These are phyloP conservation scores for Drymodes brunneopygia DNA, from an alignment of 2,113 vertebrate species.

Conservation along the genomic window DNA sequence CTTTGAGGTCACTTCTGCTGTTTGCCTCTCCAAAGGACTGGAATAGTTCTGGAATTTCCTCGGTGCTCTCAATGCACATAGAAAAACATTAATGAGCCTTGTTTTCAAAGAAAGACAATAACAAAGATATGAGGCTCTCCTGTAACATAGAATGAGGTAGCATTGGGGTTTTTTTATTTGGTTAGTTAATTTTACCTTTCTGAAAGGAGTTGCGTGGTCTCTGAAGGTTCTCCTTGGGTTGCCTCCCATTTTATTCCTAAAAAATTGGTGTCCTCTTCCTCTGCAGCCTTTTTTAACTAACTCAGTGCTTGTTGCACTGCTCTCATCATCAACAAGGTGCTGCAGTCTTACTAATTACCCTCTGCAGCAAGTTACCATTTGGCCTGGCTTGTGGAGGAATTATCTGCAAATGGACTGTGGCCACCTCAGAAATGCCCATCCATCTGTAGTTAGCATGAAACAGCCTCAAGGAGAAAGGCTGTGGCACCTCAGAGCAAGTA, in stretches of 20 bases:
- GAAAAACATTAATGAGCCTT: background rate
- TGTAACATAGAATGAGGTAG: background rate
- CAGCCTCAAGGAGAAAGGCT: background rate
- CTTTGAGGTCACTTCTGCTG: background rate
- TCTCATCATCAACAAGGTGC: background rate
- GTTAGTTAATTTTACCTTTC: background rate
- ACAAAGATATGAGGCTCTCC: fast-evolving
- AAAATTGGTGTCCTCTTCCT: background rate
- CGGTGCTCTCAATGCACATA: background rate
- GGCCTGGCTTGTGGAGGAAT: background rate
- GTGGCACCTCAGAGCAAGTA: background rate
- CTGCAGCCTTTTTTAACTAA: background rate
- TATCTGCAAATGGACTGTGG: background rate
- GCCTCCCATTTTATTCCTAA: background rate
- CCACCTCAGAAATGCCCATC: background rate
- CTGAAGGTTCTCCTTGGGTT: background rate
- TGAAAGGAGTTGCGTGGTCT: fast-evolving
- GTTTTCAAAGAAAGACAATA: background rate
- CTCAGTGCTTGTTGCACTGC: background rate
- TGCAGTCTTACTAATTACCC: background rate
- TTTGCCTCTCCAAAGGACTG: background rate
- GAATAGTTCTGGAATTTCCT: background rate
- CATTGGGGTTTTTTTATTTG: fast-evolving
- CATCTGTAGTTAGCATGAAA: background rate
- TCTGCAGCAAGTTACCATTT: background rate